Conservation (phyloP, 2,797 vertebrate species). For the Ispidina picta region DNA sequence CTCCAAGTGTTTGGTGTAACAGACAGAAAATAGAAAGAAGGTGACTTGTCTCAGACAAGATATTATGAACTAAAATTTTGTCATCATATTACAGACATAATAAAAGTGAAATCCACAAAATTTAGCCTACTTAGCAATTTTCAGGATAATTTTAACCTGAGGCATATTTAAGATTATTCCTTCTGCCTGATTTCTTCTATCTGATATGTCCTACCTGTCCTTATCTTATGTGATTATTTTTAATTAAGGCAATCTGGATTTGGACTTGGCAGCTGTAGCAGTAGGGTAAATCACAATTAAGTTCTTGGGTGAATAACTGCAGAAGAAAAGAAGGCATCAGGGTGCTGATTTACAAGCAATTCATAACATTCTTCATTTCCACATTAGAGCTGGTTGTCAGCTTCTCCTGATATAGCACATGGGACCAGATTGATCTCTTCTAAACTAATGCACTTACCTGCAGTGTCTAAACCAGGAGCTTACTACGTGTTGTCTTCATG, state of each 20-base stretch:
- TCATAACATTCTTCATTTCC: neutral
- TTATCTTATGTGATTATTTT: conserved; percentile 15
- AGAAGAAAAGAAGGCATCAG: neutral
- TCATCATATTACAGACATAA: neutral
- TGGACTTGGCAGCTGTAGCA: neutral
- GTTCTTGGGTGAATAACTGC: neutral
- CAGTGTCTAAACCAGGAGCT: neutral
- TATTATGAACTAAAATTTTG: neutral
- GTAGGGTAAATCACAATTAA: neutral
- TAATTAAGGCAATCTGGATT: conserved; percentile 42
- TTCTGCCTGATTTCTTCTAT: neutral
- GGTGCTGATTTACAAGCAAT: neutral
- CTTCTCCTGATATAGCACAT: neutral
- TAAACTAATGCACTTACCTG: neutral
- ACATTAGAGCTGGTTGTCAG: neutral
- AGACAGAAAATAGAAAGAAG: neutral
- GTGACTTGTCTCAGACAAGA: neutral
- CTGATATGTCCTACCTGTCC: neutral
- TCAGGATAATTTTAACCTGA: neutral
- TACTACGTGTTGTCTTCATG: neutral
- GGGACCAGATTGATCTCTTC: neutral
- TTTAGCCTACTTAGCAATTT: conserved; percentile 34
- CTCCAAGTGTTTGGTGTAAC: neutral
- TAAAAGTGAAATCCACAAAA: neutral
- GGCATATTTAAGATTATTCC: neutral